Evolutionary conservation across 2,113 vertebrate genomes (phyloP).

Genomic region (Corapipo altera): DNA sequence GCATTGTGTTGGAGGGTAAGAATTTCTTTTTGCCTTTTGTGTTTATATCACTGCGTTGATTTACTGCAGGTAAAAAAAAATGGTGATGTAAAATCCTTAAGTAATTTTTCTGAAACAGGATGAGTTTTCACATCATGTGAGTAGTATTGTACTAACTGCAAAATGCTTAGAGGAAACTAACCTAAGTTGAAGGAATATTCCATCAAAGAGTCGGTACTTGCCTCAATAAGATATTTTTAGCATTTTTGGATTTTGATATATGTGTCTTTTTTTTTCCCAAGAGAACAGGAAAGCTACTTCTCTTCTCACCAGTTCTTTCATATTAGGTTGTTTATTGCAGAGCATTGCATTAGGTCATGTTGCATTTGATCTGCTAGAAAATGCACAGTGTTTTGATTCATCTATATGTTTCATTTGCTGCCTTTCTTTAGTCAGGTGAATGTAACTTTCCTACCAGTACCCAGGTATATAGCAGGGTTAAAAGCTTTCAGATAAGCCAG

Average conservation of each 20-base stretch:
- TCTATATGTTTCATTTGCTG: neutral
- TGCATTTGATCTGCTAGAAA: neutral
- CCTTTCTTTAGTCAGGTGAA: neutral
- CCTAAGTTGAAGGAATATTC: neutral
- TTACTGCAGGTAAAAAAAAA: neutral
- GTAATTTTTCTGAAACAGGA: conserved; percentile 30
- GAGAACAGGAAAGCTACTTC: conserved; percentile 27
- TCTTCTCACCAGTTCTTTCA: neutral
- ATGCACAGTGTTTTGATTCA: neutral
- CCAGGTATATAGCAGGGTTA: neutral
- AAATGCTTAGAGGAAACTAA: neutral
- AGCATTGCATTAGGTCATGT: neutral
- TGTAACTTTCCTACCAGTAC: neutral
- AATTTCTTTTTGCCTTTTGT: neutral
- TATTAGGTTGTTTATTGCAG: neutral
- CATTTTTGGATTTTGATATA: conserved; percentile 10
- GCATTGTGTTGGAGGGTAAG: neutral
- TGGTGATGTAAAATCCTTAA: neutral
- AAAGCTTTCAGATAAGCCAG: neutral
- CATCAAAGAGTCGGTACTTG: neutral
- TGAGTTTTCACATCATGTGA: neutral
- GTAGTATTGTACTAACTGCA: neutral
- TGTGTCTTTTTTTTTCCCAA: neutral
- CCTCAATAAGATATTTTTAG: conserved; percentile 32
- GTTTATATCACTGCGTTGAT: conserved; percentile 3